Base-by-base conservation (phyloP, 2,888 invertebrate species). In the Heliothis peltigera region DNA sequence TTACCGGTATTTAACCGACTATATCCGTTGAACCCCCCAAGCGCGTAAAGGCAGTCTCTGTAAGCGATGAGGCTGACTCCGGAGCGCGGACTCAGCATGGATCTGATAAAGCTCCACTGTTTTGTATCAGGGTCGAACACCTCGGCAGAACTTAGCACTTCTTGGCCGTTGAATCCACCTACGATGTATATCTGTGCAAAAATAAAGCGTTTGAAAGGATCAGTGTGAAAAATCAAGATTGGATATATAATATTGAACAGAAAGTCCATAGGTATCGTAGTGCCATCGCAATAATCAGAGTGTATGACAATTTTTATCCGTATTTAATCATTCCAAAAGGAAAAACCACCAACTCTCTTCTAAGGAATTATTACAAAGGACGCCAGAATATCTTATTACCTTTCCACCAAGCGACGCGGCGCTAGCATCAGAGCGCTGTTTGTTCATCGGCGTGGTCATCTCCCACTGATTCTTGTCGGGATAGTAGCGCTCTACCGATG, bases 11-110 rank as follows among this genome's bases (percentile, higher is more conserved):
- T 96, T 6, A 98, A 93, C 49, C 98, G 91, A 35, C 95, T 95
- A 76, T 96, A 95, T 3, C 98, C 98, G 85, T 98, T 97, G 89
- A 97, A 98, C 1, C 98, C 98, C 0, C 98, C 98, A 2, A 98
- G 95, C 0, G 97, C 98, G 82, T 97, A 98, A 4, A 98, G 86
- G 44, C 95, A 95, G 74, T 96, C 96, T 39, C 96, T 91, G 84
- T 96, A 97, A 1, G 96, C 95, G 19, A 97, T 95, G 10, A 98
- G 92, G 55, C 97, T 96, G 54, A 98, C 97, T 0, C 98, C 98
- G 10, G 97, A 97, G 15, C 98, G 95, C 0, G 97, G 96, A 55
- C 96, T 96, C 17, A 95, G 91, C 98, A 98, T 97, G 10, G 96
- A 95, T 7, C 96, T 93, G 79, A 97, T 95, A 89, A 95, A 96